These are phyloP conservation scores for Drosophila falleni DNA, from an alignment of 2,888 invertebrate species.

Conservation along the genomic window DNA sequence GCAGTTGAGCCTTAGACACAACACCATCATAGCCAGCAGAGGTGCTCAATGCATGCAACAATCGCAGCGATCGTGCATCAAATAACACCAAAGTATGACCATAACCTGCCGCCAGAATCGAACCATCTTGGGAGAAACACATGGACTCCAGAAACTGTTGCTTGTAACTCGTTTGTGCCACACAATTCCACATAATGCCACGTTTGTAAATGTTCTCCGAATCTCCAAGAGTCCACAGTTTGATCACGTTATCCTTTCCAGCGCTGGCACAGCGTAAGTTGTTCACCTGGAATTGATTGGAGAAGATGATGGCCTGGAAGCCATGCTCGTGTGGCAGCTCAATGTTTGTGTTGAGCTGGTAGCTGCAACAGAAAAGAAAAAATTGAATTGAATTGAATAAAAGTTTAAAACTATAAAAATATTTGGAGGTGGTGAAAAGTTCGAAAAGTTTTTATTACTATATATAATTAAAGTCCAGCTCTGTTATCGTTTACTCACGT, in stretches of 20 bases:
- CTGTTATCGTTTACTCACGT: constrained; percentile 84
- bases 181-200: constrained; percentile 89
- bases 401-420: no score
- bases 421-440: no score
- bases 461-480: no score
- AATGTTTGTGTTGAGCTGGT: constrained; percentile 89
- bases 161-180: constrained; percentile 88
- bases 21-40: constrained; percentile 81
- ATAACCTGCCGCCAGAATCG: constrained; percentile 90
- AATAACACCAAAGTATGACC: constrained; percentile 89
- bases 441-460: no score
- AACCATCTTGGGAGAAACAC: constrained; percentile 91
- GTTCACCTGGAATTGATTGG: constrained; percentile 86
- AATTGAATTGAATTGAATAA: no score
- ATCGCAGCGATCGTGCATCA: constrained; percentile 87
- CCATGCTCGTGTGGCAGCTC: constrained; percentile 89
- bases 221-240: constrained; percentile 89
- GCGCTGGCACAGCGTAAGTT: constrained; percentile 88
- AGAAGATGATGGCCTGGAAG: constrained; percentile 88
- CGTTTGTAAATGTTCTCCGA: constrained; percentile 87
- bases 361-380: constrained; percentile 86
- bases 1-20: constrained; percentile 79
- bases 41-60: constrained; percentile 87
- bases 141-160: constrained; percentile 87
- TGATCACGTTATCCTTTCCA: constrained; percentile 89